phyloP scores from a whole-genome alignment of 2,888 invertebrate genomes.

The Stenolophus ochropezus region DNA sequence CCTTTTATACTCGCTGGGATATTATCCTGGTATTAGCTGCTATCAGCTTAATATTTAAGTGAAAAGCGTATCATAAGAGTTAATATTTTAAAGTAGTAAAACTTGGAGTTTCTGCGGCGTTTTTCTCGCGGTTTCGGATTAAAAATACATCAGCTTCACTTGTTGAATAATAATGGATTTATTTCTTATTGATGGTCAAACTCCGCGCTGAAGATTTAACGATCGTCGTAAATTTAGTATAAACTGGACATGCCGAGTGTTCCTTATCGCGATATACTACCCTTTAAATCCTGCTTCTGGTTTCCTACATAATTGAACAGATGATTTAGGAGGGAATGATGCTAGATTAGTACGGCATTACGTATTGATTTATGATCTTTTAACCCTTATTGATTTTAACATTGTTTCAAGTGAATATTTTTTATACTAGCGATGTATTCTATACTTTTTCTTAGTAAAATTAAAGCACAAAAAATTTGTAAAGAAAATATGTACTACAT shows the following conservation, averaged over 20 bases:
- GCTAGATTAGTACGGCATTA: not conserved
- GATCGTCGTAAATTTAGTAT: constrained; percentile 21
- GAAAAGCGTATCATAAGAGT: constrained; percentile 8
- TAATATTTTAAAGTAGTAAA: constrained; percentile 24
- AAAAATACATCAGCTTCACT: constrained; percentile 33
- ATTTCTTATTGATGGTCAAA: constrained; percentile 20
- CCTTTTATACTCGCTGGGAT: not conserved
- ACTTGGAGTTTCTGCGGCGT: not conserved
- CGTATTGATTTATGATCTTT: not conserved
- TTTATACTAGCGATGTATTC: no score
- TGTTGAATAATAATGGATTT: constrained; percentile 33
- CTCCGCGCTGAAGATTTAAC: not conserved
- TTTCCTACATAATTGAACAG: not conserved
- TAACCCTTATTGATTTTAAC: not conserved
- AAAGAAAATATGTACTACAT: no score
- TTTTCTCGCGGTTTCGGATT: constrained; percentile 1
- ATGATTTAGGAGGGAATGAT: not conserved
- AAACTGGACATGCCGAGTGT: constrained; percentile 14
- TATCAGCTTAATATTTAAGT: constrained; percentile 21
- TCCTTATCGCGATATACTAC: not conserved
- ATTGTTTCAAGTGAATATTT: not conserved
- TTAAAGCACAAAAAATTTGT: no score
- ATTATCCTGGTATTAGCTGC: constrained; percentile 7
- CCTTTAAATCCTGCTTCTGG: not conserved
- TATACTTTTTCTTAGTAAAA: no score